Conservation (phyloP, 2,113 vertebrate genomes). For the Odontophorus gujanensis region DNA sequence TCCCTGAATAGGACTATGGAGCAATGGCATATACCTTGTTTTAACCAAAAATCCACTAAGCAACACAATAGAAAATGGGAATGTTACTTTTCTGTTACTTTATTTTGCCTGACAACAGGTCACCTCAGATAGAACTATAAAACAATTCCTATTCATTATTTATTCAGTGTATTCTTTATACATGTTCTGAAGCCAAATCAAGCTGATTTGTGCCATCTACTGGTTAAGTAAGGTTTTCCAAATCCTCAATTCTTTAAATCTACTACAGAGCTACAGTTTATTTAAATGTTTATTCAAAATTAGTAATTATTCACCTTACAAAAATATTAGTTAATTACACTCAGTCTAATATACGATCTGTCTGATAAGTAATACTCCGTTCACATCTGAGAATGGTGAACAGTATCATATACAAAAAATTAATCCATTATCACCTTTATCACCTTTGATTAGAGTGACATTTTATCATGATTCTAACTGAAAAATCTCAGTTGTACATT, state of each 20-base stretch:
- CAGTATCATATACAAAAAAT: background rate
- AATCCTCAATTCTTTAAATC: background rate
- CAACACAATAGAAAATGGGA: background rate
- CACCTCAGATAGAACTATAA: background rate
- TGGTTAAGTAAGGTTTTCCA: conserved; percentile 40
- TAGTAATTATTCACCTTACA: background rate
- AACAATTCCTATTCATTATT: background rate
- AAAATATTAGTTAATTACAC: background rate
- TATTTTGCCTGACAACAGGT: background rate
- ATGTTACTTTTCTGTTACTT: background rate
- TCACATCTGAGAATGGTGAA: background rate
- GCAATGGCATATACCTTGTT: background rate
- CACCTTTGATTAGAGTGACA: background rate
- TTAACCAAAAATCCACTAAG: background rate
- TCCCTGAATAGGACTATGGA: background rate
- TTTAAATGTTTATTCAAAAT: background rate
- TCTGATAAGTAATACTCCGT: background rate
- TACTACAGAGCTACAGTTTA: background rate
- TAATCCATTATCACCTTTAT: fast-evolving
- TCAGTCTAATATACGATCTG: background rate
- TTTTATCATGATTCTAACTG: background rate
- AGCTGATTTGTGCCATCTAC: conserved; percentile 65
- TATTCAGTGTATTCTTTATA: background rate
- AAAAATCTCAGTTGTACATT: background rate
- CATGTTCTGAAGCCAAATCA: conserved; percentile 2